These are phyloP conservation scores for Catagonus wagneri DNA, from an alignment of 2,113 vertebrate species.

Conservation along the genomic window DNA sequence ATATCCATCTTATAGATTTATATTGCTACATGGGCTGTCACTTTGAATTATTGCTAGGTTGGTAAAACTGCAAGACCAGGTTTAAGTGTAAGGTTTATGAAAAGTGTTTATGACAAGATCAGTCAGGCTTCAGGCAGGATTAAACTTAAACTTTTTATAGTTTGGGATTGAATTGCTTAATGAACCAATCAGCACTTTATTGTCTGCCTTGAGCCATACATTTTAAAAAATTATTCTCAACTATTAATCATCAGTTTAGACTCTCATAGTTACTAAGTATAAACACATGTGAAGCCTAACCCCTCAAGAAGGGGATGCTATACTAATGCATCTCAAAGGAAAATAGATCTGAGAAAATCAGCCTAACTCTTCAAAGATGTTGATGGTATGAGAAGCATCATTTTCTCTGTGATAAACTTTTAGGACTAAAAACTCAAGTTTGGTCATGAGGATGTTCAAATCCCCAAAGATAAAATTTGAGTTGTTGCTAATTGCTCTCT, in stretches of 20 bases:
- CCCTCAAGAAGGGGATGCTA: background rate
- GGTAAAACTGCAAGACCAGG: slow-evolving; percentile 67
- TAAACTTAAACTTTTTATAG: slow-evolving; percentile 65
- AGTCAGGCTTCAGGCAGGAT: slow-evolving; percentile 73
- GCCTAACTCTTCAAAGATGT: background rate
- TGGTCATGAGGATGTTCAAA: slow-evolving; percentile 45
- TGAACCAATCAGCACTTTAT: slow-evolving; percentile 75
- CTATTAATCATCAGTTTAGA: slow-evolving; percentile 70
- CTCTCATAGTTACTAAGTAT: slow-evolving; percentile 47
- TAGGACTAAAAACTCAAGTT: slow-evolving; percentile 21
- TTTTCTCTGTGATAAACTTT: slow-evolving; percentile 25
- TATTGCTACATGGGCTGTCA: slow-evolving; percentile 63
- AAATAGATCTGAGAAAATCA: slow-evolving; percentile 18
- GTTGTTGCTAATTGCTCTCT: slow-evolving; percentile 16
- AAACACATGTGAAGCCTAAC: slow-evolving; percentile 1
- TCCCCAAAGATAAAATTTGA: slow-evolving; percentile 40
- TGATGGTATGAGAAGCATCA: background rate
- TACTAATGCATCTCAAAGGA: background rate
- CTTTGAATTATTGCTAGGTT: slow-evolving; percentile 77
- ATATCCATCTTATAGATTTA: slow-evolving; percentile 72
- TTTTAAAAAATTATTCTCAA: slow-evolving; percentile 58
- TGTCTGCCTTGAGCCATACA: slow-evolving; percentile 72
- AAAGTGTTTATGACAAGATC: slow-evolving; percentile 74
- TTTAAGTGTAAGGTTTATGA: slow-evolving; percentile 76
- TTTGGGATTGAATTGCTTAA: slow-evolving; percentile 77